Base-by-base conservation (phyloP, 2,888 invertebrate genomes). In the Platycnemis pennipes region DNA sequence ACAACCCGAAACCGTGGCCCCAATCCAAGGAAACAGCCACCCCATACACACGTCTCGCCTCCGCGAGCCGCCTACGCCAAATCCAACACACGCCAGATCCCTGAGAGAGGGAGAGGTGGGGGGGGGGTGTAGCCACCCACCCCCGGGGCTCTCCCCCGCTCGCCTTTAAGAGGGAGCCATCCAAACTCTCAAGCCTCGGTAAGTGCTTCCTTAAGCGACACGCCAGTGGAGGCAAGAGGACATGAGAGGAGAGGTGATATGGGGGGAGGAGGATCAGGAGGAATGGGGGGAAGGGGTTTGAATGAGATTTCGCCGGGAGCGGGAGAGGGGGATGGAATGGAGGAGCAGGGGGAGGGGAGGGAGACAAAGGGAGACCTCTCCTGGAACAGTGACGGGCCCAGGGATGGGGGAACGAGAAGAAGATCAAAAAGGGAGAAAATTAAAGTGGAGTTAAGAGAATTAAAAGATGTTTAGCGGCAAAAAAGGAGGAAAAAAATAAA, bases 131-230 rank as follows among this genome's bases (percentile, higher is more conserved):
- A 8, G 44, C 87, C 42, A n/a, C 45, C 46, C n/a, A 8, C 46
- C 87, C 45, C 1, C 45, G n/a, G 11, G 1, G 42, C 42, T n/a
- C 45, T 4, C 87, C 22, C 42, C 42, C 42, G 42, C 86, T 86
- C 86, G 42, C 63, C 63, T 63, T 63, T 86, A 86, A 86, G 77
- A 37, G 46, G 87, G 87, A 46, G 46, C 45, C 87, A 87, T 87
- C 87, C 87, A 87, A 87, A 87, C 87, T 44, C 44, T 46, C 87
- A 37, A 37, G 13, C 77, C 26, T 87, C 45, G 45, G 37, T 45
- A 87, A 87, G 87, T 87, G 87, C 87, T 87, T 87, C 87, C 87
- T 46, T 87, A 87, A 87, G 87, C 87, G 87, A 87, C 87, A 87
- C 45, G 87, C 87, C 87, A 45, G n/a, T 26, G 45, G 87, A 87